These are phyloP conservation scores for Python bivittatus DNA, from an alignment of 2,113 vertebrate species.

Conservation along the genomic window DNA sequence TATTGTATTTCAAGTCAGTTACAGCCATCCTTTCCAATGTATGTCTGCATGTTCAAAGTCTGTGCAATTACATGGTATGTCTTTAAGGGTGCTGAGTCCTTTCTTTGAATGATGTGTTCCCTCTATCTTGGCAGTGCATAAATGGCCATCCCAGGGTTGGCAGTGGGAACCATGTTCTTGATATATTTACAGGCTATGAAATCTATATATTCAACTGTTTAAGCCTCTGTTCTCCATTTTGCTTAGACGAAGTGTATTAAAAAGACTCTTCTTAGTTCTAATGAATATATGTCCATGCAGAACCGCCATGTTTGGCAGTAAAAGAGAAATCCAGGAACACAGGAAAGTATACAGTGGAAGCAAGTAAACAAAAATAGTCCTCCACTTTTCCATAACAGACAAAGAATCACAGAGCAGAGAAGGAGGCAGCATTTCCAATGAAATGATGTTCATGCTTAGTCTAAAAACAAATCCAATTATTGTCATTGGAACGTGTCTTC, in stretches of 20 bases:
- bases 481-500: not conserved
- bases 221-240: not conserved
- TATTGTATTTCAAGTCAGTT: not conserved
- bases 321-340: not conserved
- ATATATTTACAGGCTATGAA: too few relatives aligned
- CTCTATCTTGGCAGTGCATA: not conserved
- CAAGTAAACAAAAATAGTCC: not conserved
- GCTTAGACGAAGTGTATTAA: not conserved
- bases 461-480: not conserved
- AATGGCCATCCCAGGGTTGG: not conserved
- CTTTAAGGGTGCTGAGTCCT: not conserved
- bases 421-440: not conserved
- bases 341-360: not conserved
- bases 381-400: not conserved
- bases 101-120: not conserved
- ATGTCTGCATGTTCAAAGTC: not conserved
- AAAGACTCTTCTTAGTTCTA: not conserved
- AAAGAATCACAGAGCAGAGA: not conserved
- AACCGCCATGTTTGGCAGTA: too few relatives aligned
- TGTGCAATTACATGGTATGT: not conserved
- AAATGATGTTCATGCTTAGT: not conserved
- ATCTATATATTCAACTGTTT: not conserved
- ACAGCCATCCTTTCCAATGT: not conserved
- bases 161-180: not conserved
- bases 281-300: not conserved